These are phyloP conservation scores for Agonum fuliginosum DNA, from an alignment of 2,888 invertebrate species.

Conservation along the genomic window DNA sequence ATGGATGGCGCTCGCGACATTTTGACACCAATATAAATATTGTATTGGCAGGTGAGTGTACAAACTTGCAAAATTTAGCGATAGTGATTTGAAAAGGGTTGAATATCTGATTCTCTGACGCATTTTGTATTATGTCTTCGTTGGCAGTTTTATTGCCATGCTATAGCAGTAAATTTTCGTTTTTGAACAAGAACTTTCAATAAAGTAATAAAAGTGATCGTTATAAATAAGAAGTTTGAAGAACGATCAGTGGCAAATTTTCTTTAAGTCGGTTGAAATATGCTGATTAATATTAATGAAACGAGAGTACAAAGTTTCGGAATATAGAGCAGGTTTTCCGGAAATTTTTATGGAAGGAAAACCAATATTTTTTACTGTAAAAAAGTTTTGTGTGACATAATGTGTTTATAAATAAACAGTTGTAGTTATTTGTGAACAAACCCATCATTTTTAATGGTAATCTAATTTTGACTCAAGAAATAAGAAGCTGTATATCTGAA, in stretches of 20 bases:
- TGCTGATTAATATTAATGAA: not conserved
- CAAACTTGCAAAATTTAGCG: conserved; percentile 3
- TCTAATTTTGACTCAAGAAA: too few species aligned
- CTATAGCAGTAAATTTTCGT: not conserved
- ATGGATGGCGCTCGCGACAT: conserved; percentile 11
- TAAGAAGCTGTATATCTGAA: too few species aligned
- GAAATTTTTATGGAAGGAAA: not conserved
- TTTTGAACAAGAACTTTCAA: not conserved
- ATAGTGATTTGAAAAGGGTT: conserved; percentile 10
- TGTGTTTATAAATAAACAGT: too few species aligned
- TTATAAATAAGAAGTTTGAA: not conserved
- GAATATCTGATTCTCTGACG: not conserved
- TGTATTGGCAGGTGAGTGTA: conserved; percentile 19
- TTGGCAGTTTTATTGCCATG: not conserved
- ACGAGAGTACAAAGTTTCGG: not conserved
- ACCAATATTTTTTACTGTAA: too few species aligned
- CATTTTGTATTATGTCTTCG: not conserved
- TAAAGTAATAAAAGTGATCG: not conserved
- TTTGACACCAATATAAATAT: conserved; percentile 26
- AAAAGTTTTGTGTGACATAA: too few species aligned
- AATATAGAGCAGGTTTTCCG: not conserved
- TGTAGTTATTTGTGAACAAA: too few species aligned
- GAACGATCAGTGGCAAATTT: not conserved
- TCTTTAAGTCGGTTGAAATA: not conserved
- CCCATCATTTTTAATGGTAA: too few species aligned